Evolutionary conservation across 2,113 vertebrate species (phyloP).

Genomic region (Corythoichthys intestinalis): DNA sequence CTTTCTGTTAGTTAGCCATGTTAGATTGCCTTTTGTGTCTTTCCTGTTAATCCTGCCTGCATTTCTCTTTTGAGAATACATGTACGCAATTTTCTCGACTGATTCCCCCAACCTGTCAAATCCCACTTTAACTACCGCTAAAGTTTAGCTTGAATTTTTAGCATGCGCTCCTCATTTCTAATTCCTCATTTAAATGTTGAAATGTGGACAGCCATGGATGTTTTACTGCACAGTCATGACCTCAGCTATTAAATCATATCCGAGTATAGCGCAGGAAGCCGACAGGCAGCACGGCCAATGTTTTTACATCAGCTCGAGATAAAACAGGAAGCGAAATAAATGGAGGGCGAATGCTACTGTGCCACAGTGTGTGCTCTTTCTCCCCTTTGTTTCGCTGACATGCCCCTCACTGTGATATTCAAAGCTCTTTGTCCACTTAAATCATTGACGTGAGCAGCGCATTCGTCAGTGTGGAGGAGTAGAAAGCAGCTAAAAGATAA

Average conservation of each 20-base stretch:
- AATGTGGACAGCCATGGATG: background rate
- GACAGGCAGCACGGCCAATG: background rate
- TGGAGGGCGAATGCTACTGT: background rate
- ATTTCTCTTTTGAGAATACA: too few species aligned
- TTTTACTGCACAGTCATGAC: constrained; percentile 14
- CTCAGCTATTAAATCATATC: constrained; percentile 36
- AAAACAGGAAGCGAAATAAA: background rate
- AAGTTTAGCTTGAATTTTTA: background rate
- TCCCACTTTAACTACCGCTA: too few species aligned
- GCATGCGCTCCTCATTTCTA: background rate
- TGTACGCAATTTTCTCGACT: too few species aligned
- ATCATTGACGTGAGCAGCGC: background rate
- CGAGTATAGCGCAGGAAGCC: constrained; percentile 44
- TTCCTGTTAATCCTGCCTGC: too few species aligned
- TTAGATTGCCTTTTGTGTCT: too few species aligned
- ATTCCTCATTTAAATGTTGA: background rate
- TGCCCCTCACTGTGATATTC: background rate
- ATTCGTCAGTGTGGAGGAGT: background rate
- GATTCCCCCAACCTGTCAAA: too few species aligned
- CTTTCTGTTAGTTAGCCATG: too few species aligned
- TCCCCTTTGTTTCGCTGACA: background rate
- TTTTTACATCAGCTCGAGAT: constrained; percentile 7
- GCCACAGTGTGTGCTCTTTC: background rate
- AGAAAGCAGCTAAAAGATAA: background rate
- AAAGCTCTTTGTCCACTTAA: background rate